Conservation (phyloP, 1,140 invertebrate genomes). For the Epicauta chinensis region DNA sequence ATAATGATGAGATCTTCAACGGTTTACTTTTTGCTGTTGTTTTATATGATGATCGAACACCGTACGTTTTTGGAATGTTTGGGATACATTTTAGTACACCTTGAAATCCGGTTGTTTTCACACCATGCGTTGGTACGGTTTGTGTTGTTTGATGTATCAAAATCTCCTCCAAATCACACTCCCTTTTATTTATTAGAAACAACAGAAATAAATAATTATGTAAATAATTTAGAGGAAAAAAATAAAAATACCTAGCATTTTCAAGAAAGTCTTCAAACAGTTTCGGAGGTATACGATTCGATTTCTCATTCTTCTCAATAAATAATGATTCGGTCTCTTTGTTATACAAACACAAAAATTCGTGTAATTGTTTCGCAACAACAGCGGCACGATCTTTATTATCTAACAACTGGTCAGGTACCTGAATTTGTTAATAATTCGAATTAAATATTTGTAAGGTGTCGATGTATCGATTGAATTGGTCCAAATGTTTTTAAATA, state of each 20-base stretch:
- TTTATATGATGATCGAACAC: conserved; percentile 10
- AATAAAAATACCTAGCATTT: conserved; percentile 30
- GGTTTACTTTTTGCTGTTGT: conserved; percentile 14
- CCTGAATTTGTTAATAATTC: conserved; percentile 44
- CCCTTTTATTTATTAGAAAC: conserved; percentile 20
- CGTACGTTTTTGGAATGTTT: conserved; percentile 18
- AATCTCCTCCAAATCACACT: conserved; percentile 40
- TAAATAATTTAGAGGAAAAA: background rate
- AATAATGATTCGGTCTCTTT: conserved; percentile 76
- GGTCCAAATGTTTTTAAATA: too few relatives aligned
- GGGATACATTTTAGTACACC: conserved; percentile 37
- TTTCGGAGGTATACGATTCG: conserved; percentile 52
- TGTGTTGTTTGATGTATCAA: conserved; percentile 37
- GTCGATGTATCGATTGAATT: too few relatives aligned
- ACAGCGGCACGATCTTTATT: conserved; percentile 80
- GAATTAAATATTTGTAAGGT: too few relatives aligned
- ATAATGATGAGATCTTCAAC: conserved; percentile 25
- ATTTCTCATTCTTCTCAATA: conserved; percentile 58
- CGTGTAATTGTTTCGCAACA: conserved; percentile 85
- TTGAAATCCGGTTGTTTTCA: conserved; percentile 26
- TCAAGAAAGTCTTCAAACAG: conserved; percentile 54
- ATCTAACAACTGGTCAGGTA: conserved; percentile 67
- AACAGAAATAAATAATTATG: background rate
- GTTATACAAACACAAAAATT: conserved; percentile 86
- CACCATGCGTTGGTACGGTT: conserved; percentile 28